A percentile compares a stretch with the other conserved stretches of the same genome.
Conservation (phyloP, 2,888 invertebrate genomes). For the Anarsia innoxiella region DNA sequence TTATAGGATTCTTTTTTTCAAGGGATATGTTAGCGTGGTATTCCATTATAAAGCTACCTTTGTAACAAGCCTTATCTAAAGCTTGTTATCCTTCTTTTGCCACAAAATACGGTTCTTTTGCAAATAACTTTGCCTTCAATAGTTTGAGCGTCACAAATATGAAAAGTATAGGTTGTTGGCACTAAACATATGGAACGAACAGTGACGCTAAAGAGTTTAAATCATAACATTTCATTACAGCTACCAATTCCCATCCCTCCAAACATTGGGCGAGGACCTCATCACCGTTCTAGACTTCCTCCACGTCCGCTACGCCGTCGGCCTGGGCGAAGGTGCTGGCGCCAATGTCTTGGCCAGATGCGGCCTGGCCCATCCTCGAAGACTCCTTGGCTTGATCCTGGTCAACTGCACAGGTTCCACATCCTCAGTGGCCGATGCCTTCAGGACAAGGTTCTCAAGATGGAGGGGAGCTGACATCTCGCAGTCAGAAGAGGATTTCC, state of each 20-base stretch:
- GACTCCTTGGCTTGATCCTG: constrained; percentile 85
- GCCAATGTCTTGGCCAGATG: constrained; percentile 91
- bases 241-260: constrained; percentile 87
- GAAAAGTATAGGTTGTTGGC: no score
- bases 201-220: no score
- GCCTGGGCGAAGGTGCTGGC: constrained; percentile 91
- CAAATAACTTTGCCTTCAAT: no score
- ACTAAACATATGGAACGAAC: no score
- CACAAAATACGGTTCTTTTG: no score
- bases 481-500: constrained; percentile 90
- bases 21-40: no score
- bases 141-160: no score
- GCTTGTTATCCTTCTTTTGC: no score
- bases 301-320: constrained; percentile 88
- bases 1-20: no score
- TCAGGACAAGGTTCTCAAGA: constrained; percentile 88
- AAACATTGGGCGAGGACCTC: constrained; percentile 87
- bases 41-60: no score
- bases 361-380: constrained; percentile 85
- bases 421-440: constrained; percentile 89
- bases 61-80: no score
- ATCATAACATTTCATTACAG: no score
- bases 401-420: constrained; percentile 92
- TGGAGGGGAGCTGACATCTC: constrained; percentile 90
- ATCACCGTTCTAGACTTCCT: constrained; percentile 87